Base-by-base conservation (phyloP, 1,140 invertebrate species). In the Drosophila rufa region DNA sequence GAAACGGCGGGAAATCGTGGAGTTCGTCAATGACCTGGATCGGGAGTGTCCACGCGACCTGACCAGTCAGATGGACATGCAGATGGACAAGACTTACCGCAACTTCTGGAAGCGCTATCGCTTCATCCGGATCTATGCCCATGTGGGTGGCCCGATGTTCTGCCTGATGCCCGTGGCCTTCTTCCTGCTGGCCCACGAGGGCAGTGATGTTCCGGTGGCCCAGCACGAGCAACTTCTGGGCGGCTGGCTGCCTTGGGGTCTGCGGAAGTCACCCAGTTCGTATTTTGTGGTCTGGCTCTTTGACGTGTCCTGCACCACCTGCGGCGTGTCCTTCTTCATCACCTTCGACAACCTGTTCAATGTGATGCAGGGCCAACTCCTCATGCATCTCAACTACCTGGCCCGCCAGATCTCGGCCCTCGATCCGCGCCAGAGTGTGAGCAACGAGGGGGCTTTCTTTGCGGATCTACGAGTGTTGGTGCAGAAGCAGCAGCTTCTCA, bases 331-430 rank as follows among this genome's bases (percentile, higher is more conserved):
- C n/a, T 79, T 45, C 8, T 85, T 82, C 19, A 2, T 36, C 0
- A 82, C 57, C 43, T 85, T 82, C 17, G 82, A 85, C 25, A 51
- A 68, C 0, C 19, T 85, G 0, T 85, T 85, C 15, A 47, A 71
- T 42, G 30, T 68, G n/a, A 70, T 86, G 66, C 82, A 86, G 8
- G n/a, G 40, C 0, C 69, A 75, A 7, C 25, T 86, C 30, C 53
- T 82, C 0, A 82, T 82, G 79, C 79, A 85, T 50, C 25, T 82
- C 17, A 8, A 71, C 9, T 4, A 33, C 11, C 50, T 85, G 2
- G 42, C 42, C 3, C 27, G 48, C 5, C 45, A 68, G 7, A 1
- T 85, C 3, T 6, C 51, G 3, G n/a, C 3, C 5, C 38, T 86
- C 7, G 25, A 71, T 69, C 75, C 53, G 2, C 36, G 7, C 4